Conservation (phyloP, 2,797 vertebrate species). For the Syngnathus acus region DNA sequence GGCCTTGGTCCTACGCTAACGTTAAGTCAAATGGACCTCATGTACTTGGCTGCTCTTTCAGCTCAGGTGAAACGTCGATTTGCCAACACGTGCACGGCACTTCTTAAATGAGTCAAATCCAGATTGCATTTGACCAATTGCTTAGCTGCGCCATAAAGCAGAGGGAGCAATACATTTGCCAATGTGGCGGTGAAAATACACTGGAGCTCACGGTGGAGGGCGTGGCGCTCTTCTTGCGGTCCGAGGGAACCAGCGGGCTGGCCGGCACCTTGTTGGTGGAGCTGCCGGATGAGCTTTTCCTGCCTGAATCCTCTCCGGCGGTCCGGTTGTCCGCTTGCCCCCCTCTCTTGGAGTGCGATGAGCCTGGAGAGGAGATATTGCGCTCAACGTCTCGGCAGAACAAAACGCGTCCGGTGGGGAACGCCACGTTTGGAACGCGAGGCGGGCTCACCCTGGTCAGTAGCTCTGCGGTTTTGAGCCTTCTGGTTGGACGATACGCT, state of each 20-base stretch:
- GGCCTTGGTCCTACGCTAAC: too few relatives aligned
- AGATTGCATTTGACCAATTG: too few relatives aligned
- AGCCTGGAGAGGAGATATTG: slow-evolving; percentile 39
- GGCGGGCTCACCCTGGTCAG: slow-evolving; percentile 81
- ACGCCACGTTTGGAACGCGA: too few relatives aligned
- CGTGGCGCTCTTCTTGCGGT: slow-evolving; percentile 82
- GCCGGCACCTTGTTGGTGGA: slow-evolving; percentile 86
- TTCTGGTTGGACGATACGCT: slow-evolving; percentile 91
- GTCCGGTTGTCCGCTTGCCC: slow-evolving; percentile 80
- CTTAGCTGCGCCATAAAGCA: too few relatives aligned
- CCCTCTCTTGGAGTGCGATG: slow-evolving; percentile 83
- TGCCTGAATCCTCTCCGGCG: slow-evolving; percentile 72
- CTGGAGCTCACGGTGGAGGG: slow-evolving; percentile 81
- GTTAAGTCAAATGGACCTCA: too few relatives aligned
- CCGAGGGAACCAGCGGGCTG: slow-evolving; percentile 77
- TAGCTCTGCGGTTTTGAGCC: slow-evolving; percentile 74
- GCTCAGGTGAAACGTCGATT: too few relatives aligned
- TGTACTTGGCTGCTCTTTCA: too few relatives aligned
- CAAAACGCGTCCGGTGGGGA: not conserved
- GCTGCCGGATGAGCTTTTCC: slow-evolving; percentile 80
- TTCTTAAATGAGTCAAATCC: too few relatives aligned
- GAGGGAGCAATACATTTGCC: too few relatives aligned
- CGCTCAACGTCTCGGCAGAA: not conserved
- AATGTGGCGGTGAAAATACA: not conserved
- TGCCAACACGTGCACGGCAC: too few relatives aligned